Percentiles rank a stretch among this genome's conserved stretches.
phyloP scores from a whole-genome alignment of 2,888 invertebrate genomes.

The Polymixis lichenea region DNA sequence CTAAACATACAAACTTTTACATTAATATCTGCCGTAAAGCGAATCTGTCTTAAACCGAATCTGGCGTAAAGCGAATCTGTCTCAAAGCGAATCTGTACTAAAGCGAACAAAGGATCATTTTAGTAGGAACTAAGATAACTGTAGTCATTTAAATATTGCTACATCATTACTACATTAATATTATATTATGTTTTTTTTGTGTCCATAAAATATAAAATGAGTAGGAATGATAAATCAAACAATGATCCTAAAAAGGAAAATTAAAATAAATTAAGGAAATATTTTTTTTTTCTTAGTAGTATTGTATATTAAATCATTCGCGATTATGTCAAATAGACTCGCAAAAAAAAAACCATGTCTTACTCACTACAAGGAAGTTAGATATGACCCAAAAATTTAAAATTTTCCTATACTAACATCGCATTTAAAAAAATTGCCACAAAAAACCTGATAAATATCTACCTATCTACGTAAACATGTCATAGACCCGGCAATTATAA shows the following conservation, averaged over 20 bases:
- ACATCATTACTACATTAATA: background rate
- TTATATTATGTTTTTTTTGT: background rate
- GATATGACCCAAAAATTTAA: background rate
- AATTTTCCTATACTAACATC: background rate
- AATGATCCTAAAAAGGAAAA: background rate
- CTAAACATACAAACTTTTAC: too few relatives aligned
- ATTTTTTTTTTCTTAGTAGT: background rate
- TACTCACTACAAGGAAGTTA: background rate
- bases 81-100: too few relatives aligned
- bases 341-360: background rate
- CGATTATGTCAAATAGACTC: background rate
- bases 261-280: background rate
- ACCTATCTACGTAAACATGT: background rate
- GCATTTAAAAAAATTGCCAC: background rate
- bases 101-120: too few relatives aligned
- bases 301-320: background rate
- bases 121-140: background rate
- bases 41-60: too few relatives aligned
- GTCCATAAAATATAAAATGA: background rate
- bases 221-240: background rate
- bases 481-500: background rate
- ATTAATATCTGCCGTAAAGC: too few relatives aligned
- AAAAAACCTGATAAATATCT: too few relatives aligned
- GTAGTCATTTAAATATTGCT: background rate
- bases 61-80: too few relatives aligned